phyloP scores from a whole-genome alignment of 2,888 invertebrate genomes.

The Eupelmus urozonus region DNA sequence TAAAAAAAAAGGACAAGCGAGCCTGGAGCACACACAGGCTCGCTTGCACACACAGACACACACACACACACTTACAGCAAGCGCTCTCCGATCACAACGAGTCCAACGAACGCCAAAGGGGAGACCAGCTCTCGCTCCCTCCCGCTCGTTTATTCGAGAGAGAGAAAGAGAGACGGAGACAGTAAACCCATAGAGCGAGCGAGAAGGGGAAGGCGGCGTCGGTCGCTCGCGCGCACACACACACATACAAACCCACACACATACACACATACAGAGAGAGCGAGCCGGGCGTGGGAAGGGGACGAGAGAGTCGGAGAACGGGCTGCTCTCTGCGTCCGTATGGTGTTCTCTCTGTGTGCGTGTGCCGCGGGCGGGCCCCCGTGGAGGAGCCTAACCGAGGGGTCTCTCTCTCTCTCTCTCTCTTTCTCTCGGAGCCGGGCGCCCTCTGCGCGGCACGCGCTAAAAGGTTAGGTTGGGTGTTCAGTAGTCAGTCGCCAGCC shows the following conservation, averaged over 20 bases:
- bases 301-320: constrained; percentile 44
- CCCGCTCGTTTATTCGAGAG: constrained; percentile 30
- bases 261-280: too few species aligned
- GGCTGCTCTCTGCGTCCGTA: constrained; percentile 29
- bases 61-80: too few species aligned
- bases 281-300: constrained; percentile 56
- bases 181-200: background rate
- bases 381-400: constrained; percentile 14
- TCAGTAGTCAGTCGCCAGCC: constrained; percentile 74
- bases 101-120: constrained; percentile 50
- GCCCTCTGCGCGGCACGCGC: constrained; percentile 71
- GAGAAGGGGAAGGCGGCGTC: constrained; percentile 43
- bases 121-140: background rate
- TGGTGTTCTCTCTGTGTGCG: constrained; percentile 36
- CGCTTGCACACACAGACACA: too few species aligned
- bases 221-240: too few species aligned
- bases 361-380: background rate
- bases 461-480: constrained; percentile 67
- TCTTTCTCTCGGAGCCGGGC: constrained; percentile 50
- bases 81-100: constrained; percentile 50
- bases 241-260: background rate
- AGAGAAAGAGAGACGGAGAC: constrained; percentile 55
- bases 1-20: constrained; percentile 25
- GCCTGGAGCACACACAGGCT: background rate
- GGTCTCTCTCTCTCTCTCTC: constrained; percentile 38